These are phyloP conservation scores for Ciconia boyciana DNA, from an alignment of 2,113 vertebrate species.

Conservation along the genomic window DNA sequence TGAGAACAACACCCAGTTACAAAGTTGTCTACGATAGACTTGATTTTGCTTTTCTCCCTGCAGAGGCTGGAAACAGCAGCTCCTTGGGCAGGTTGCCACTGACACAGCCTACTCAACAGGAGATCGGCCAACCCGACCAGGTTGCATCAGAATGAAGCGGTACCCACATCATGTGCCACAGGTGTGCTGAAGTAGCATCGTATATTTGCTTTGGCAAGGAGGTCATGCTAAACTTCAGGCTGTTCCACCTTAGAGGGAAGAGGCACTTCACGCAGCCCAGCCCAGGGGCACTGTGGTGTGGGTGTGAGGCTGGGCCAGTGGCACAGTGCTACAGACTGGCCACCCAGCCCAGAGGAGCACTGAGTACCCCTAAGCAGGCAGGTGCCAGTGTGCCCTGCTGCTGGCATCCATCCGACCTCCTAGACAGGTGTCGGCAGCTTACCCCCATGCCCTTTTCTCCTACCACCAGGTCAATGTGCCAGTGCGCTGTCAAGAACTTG, in stretches of 20 bases:
- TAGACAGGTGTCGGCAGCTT: not conserved
- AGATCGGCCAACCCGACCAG: not conserved
- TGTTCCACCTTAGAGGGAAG: not conserved
- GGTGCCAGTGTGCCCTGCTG: not conserved
- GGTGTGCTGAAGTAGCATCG: not conserved
- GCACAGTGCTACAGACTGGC: not conserved
- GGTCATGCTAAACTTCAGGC: not conserved
- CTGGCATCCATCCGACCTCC: not conserved
- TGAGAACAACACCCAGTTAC: not conserved
- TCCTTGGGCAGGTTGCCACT: not conserved
- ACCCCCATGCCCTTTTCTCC: not conserved
- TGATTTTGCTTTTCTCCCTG: not conserved
- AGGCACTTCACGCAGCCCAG: not conserved
- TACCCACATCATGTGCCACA: rapidly evolving
- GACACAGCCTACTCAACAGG: rapidly evolving
- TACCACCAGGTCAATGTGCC: not conserved
- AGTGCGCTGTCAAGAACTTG: not conserved
- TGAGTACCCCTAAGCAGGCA: not conserved
- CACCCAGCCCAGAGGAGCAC: not conserved
- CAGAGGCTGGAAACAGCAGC: conserved; percentile 64
- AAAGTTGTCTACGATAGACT: not conserved
- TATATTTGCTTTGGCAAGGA: rapidly evolving
- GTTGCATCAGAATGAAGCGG: not conserved
- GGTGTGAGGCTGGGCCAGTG: not conserved
- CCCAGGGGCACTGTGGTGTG: too few relatives aligned